Percentiles rank a stretch among this genome's conserved stretches.
These are phyloP conservation scores for Eudasyphora cyanicolor DNA, from an alignment of 2,888 invertebrate species.

Conservation along the genomic window DNA sequence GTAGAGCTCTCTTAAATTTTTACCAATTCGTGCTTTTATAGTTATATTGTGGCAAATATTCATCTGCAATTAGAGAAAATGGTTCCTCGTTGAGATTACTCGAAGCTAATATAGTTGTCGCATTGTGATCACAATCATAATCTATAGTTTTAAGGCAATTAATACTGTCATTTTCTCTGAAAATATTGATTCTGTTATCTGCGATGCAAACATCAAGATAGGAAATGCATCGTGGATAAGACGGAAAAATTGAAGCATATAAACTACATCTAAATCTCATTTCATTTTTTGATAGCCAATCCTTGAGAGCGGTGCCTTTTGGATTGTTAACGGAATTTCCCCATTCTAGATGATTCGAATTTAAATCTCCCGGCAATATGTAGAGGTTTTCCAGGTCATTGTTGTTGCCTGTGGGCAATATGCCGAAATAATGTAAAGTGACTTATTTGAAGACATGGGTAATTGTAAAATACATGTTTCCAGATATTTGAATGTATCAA, in stretches of 20 bases:
- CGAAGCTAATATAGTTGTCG: background rate
- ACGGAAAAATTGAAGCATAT: slow-evolving; percentile 8
- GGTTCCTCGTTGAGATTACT: background rate
- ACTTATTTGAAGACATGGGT: background rate
- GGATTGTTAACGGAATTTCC: background rate
- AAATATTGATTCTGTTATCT: slow-evolving; percentile 1
- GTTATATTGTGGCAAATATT: background rate
- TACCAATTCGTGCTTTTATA: background rate
- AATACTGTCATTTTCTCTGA: background rate
- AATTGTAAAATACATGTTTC: background rate
- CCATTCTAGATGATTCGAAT: background rate
- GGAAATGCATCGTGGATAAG: background rate
- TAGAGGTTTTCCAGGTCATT: background rate
- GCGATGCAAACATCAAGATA: slow-evolving; percentile 5
- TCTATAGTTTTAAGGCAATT: background rate
- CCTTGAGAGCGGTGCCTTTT: background rate
- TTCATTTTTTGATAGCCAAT: background rate
- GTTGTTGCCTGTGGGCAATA: background rate
- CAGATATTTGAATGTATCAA: background rate
- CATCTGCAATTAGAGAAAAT: background rate
- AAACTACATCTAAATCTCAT: background rate
- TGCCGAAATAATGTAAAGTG: background rate
- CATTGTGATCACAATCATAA: slow-evolving; percentile 15
- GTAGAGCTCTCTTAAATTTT: background rate
- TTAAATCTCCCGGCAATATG: background rate